phyloP scores from a whole-genome alignment of 2,888 invertebrate genomes.

The Sphaerophoria taeniata region DNA sequence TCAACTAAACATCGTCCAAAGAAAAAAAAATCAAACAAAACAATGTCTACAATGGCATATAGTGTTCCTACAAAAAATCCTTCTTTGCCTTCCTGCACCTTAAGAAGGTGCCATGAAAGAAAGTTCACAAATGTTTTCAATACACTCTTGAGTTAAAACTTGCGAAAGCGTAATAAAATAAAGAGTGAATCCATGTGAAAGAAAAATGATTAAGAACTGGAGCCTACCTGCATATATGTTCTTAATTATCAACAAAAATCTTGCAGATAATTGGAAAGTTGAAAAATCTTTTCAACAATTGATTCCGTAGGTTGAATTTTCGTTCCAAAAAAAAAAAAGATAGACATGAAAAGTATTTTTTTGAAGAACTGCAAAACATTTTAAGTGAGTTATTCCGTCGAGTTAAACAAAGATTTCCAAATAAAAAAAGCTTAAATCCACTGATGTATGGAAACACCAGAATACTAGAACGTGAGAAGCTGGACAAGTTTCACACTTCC shows the following conservation, averaged over 20 bases:
- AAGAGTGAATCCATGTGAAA: not conserved
- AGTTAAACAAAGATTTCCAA: too few species aligned
- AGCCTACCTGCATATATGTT: too few species aligned
- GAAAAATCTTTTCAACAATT: too few species aligned
- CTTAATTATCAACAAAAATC: too few species aligned
- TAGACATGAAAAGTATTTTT: too few species aligned
- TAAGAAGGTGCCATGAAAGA: constrained; percentile 41
- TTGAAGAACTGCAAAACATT: too few species aligned
- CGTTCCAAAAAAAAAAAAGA: too few species aligned
- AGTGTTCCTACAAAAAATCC: constrained; percentile 18
- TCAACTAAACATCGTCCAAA: constrained; percentile 52
- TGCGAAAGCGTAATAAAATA: constrained; percentile 38
- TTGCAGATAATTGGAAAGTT: too few species aligned
- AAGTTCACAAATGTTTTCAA: constrained; percentile 12
- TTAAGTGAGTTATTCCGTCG: too few species aligned
- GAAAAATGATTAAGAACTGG: too few species aligned
- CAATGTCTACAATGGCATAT: constrained; percentile 28
- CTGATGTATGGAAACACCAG: constrained; percentile 36
- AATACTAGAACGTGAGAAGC: constrained; percentile 34
- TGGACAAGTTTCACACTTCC: constrained; percentile 55
- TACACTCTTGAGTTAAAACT: not conserved
- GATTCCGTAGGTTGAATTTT: too few species aligned
- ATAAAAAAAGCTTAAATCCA: not conserved
- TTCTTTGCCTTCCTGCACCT: constrained; percentile 28
- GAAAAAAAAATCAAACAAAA: constrained; percentile 26